Base-by-base conservation (phyloP, 2,888 invertebrate genomes). In the Strigamia crassipes region DNA sequence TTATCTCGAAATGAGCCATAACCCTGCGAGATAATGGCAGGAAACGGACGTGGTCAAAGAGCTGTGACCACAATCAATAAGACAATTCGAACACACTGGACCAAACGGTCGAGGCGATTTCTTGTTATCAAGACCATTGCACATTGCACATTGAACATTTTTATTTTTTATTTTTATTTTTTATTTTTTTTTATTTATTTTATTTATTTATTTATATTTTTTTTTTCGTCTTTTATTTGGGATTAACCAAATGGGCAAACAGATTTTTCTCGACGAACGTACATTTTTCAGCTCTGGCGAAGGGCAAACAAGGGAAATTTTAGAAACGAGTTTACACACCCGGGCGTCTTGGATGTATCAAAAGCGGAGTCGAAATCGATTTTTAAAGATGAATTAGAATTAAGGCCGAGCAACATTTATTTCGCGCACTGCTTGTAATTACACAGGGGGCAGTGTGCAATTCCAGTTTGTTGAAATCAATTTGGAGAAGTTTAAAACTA, bases 21-120 rank as follows among this genome's bases (percentile, higher is more conserved):
- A 56, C 56, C 56, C 56, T 56, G 56, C 8, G 56, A 56, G 56
- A 56, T 56, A 56, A 56, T 56, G 56, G 56, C 56, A 56, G 56
- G 56, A 56, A 56, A 56, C 56, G 56, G 56, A 56, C 56, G 56
- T 56, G 56, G 56, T 56, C 56, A 56, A 56, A 56, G 56, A 56
- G 56, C 56, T 18, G 18, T 46, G 56, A 56, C 56, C 56, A 56
- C 56, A 56, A 56, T 56, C 56, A 56, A 56, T 56, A 56, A 56
- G 56, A 56, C 56, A 56, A 56, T 56, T 56, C 56, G 56, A 56
- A 56, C 56, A n/a, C 51, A 56, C 18, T 56, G 56, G 18, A 56
- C 56, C 56, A 18, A 56, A 56, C 21, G 56, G 56, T 18, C 18
- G 15, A 56, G 9, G 18, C 15, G 21, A 18, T n/a, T 56, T 56